Base-by-base conservation (phyloP, 1,140 invertebrate species). In the Saccostrea glomerata region DNA sequence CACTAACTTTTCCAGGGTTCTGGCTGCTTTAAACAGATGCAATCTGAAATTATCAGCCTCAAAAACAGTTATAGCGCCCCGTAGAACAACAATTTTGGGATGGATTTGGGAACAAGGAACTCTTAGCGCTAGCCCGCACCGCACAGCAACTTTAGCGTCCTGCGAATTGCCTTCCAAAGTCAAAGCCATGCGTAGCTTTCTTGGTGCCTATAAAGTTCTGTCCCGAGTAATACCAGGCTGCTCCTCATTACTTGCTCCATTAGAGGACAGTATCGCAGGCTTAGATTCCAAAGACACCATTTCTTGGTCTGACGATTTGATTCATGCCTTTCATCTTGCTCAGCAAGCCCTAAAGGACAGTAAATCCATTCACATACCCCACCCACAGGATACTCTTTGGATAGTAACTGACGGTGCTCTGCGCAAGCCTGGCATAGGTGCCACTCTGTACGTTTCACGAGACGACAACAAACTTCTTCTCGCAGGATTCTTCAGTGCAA, bases 101-200 rank as follows among this genome's bases (percentile, higher is more conserved):
- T 36, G 30, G 30, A 36, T 36, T 36, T 36, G 30, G 30, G 30
- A 36, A 36, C 30, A 36, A 36, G 30, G 30, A 36, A 36, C 30
- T 36, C 30, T 90, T 15, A 89, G 86, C 63, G 89, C 87, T 20
- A 90, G 86, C 83, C 85, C 87, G 12, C 90, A 90, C 77, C 54
- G 90, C 17, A 82, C 89, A 70, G 82, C 90, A 11, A 60, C 86
- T 30, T 40, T 89, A 56, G 15, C 66, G 20, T 54, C 73, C 1
- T 89, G 86, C 84, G 1, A 40, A 3, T 73, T 15, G 11, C 89
- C 90, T 7, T 83, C 77, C 9, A 91, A 85, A 63, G 89, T 92
- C 6, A 40, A 73, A 12, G 83, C 84, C 2, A 15, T 91, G 6
- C 63, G 84, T 4, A 89, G 88, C 1, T 88, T 90, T 58, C 88